phyloP scores from a whole-genome alignment of 2,113 vertebrate genomes.

The Coregonus clupeaformis region DNA sequence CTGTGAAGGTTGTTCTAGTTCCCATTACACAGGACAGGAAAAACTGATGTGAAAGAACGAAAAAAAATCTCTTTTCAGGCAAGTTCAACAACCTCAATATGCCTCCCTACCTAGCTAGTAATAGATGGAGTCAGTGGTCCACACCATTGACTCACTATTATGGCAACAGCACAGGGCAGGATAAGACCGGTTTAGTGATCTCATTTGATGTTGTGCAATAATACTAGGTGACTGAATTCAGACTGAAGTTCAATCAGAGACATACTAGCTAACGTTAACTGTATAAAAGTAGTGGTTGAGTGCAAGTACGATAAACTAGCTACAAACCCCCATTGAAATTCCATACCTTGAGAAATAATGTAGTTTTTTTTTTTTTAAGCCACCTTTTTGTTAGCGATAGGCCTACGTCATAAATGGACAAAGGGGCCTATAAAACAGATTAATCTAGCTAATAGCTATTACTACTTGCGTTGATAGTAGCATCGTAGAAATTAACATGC shows the following conservation, averaged over 20 bases:
- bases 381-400: too few species aligned
- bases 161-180: constrained; percentile 1
- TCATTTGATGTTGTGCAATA: background rate
- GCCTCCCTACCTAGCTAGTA: background rate
- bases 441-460: too few species aligned
- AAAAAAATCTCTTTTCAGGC: constrained; percentile 62
- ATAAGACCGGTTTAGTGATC: background rate
- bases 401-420: too few species aligned
- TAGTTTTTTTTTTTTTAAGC: too few species aligned
- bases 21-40: constrained; percentile 28
- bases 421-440: too few species aligned
- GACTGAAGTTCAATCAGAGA: background rate
- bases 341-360: too few species aligned
- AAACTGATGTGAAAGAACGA: constrained; percentile 55
- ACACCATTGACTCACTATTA: background rate
- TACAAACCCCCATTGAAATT: too few species aligned
- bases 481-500: too few species aligned
- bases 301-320: too few species aligned
- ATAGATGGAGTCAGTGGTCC: background rate
- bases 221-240: background rate
- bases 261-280: too few species aligned
- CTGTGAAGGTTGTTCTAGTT: constrained; percentile 52
- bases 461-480: too few species aligned
- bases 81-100: background rate
- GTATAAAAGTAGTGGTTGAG: too few species aligned